Base-by-base conservation (phyloP, 64 coral and sea anemone species). In the Montipora sp. region DNA sequence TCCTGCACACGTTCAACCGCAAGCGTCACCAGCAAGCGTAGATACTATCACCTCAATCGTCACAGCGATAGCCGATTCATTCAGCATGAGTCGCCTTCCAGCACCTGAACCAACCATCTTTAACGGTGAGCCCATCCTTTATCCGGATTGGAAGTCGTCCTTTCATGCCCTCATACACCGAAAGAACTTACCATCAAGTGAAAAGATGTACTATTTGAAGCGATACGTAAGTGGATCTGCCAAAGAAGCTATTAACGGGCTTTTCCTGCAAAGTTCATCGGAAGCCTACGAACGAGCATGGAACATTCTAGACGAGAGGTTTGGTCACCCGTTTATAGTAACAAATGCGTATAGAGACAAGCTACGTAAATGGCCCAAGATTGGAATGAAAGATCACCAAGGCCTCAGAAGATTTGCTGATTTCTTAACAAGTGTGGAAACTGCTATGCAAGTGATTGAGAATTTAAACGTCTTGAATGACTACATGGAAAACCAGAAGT, bases 171-270 rank as follows among this genome's bases (percentile, higher is more conserved):
- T 63, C 59, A 63, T 63, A 63, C 59, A 63, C 59, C 59, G 59
- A 63, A 73, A 73, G 59, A 63, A 63, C 59, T 63, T 63, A 63
- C 59, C 0, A 15, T 63, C 59, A 63, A 63, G 46, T 43, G 84
- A 75, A 2, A 87, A 87, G 84, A 87, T 87, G 58, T 87, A 73
- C 19, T 87, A 87, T 23, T 51, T 87, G 7, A 87, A 87, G 23
- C 65, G 46, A 45, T 87, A 87, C 20, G 84, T 73, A 47, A 49
- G 43, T 51, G 84, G 84, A 73, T 69, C 44, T 2, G 84, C 84
- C 23, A 20, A 21, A 66, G 43, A 87, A 53, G 47, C 84, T 50
- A 73, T 87, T 0, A 73, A 51, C 46, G 60, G 84, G 51, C 61
- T 87, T 73, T 87, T 87, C 59, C 59, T 63, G 59, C 59, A 57